A percentile compares a stretch with the other conserved stretches of the same genome.
Evolutionary conservation across 2,113 vertebrate species (phyloP).

Genomic region (Cottus gobio): DNA sequence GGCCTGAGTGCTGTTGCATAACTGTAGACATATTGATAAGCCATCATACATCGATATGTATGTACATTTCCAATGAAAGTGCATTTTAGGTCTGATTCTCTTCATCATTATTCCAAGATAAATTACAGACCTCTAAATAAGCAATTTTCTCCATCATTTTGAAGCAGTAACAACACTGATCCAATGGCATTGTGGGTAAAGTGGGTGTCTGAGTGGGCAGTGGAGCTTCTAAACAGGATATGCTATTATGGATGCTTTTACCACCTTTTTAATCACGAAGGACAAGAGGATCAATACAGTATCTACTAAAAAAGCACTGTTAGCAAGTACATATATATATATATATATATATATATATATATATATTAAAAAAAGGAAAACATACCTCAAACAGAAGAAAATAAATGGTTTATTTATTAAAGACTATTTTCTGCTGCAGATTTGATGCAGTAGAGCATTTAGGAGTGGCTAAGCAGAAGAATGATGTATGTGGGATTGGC

Average conservation of each 20-base stretch:
- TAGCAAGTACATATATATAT: not conserved
- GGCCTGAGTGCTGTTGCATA: conserved; percentile 4
- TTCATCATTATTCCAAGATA: not conserved
- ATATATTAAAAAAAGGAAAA: not conserved
- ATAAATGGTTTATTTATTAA: not conserved
- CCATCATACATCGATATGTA: not conserved
- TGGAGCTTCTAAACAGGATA: conserved; percentile 27
- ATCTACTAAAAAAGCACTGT: conserved; percentile 1
- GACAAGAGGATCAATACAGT: conserved; percentile 25
- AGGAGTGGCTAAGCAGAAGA: not conserved
- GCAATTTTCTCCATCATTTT: conserved; percentile 17
- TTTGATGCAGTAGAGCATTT: not conserved
- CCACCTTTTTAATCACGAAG: conserved; percentile 21
- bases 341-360: not conserved
- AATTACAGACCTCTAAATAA: not conserved
- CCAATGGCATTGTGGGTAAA: conserved; percentile 8
- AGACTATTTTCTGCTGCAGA: not conserved
- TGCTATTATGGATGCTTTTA: conserved; percentile 40
- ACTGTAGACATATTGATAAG: not conserved
- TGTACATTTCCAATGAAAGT: not conserved
- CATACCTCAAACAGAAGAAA: not conserved
- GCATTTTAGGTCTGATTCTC: not conserved
- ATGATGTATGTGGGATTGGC: not conserved
- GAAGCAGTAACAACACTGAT: conserved; percentile 27
- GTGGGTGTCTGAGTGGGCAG: conserved; percentile 58